Conservation (phyloP, 64 coral and sea anemone genomes). For the Hydrozoanthus tunicans region DNA sequence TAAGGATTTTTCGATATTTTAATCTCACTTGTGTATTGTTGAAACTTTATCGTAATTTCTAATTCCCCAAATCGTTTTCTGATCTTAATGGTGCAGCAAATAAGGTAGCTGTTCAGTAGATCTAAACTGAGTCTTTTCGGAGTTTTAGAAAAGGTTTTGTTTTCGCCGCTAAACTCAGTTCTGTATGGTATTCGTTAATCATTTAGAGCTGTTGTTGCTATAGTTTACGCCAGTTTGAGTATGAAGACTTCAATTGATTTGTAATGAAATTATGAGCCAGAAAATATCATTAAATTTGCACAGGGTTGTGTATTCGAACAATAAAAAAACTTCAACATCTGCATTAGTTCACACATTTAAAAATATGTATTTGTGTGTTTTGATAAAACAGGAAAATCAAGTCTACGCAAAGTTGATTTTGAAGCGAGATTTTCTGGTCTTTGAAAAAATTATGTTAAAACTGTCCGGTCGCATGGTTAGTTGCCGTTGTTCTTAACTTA, state of each 20-base stretch:
- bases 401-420: conserved; percentile 21
- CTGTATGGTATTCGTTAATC: background rate
- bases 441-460: background rate
- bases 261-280: conserved; percentile 52
- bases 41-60: conserved; percentile 20
- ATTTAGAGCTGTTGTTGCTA: conserved; percentile 26
- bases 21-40: background rate
- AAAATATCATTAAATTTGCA: conserved; percentile 87
- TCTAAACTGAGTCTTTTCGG: conserved; percentile 21
- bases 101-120: background rate
- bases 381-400: conserved; percentile 9
- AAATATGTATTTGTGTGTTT: conserved; percentile 59
- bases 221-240: background rate
- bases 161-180: background rate
- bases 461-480: background rate
- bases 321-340: conserved; percentile 67
- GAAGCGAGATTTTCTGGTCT: background rate
- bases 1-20: background rate
- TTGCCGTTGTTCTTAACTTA: conserved; percentile 5
- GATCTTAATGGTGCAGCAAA: background rate
- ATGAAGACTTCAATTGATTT: conserved; percentile 10
- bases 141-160: conserved; percentile 35
- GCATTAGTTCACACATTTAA: conserved; percentile 77
- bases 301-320: conserved; percentile 78
- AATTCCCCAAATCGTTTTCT: conserved; percentile 5